phyloP scores from a whole-genome alignment of 2,113 vertebrate species.

The Hyaena hyaena region DNA sequence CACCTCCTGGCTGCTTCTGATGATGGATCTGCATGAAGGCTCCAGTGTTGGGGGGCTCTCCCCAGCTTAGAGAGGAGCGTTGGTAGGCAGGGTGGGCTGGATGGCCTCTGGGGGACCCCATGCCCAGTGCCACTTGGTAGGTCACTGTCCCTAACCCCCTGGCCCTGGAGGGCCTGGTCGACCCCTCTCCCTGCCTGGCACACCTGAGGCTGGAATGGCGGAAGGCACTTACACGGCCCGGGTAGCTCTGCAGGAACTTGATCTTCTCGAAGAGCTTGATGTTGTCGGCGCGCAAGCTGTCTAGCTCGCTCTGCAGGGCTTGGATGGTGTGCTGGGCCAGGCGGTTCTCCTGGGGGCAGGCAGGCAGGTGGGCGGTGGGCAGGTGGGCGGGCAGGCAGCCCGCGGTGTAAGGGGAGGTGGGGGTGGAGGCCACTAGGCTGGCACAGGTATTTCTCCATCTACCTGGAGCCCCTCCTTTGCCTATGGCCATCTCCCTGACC shows the following conservation, averaged over 20 bases:
- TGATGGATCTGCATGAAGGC: neutral
- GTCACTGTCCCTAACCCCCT: neutral
- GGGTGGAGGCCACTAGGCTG: neutral
- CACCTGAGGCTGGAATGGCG: neutral
- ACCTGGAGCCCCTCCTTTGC: neutral
- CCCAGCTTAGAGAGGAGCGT: neutral
- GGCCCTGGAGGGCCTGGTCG: rapidly evolving
- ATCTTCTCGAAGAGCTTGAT: slow-evolving; percentile 99
- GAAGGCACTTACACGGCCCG: slow-evolving; percentile 88
- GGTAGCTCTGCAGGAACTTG: slow-evolving; percentile 98
- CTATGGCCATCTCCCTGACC: neutral
- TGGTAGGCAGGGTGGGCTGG: neutral
- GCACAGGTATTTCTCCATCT: rapidly evolving
- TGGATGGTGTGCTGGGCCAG: slow-evolving; percentile 95
- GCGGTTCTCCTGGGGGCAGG: slow-evolving; percentile 89
- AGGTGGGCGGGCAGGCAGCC: neutral
- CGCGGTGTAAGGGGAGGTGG: rapidly evolving
- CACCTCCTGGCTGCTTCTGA: neutral
- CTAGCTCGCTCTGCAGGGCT: slow-evolving; percentile 95
- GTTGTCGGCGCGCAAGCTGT: slow-evolving; percentile 97
- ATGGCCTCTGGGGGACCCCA: neutral
- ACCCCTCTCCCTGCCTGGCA: neutral
- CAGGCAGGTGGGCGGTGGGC: neutral
- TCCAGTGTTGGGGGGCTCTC: neutral
- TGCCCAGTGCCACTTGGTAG: neutral